phyloP scores from a whole-genome alignment of 1,140 invertebrate species.

The Drosophila gunungcola region DNA sequence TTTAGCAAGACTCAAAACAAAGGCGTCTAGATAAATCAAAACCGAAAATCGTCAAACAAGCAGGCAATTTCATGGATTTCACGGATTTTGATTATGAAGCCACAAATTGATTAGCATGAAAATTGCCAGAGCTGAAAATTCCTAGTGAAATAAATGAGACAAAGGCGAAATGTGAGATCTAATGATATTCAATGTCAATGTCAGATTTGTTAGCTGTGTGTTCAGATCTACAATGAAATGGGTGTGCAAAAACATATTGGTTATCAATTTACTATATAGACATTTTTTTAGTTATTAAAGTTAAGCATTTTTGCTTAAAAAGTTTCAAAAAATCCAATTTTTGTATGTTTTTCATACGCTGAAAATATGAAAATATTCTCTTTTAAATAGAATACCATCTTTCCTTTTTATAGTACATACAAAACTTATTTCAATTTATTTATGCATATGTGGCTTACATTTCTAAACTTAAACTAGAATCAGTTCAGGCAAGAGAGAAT shows the following conservation, averaged over 20 bases:
- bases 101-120: slow-evolving; percentile 55
- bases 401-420: slow-evolving; percentile 6
- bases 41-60: slow-evolving; percentile 20
- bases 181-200: slow-evolving; percentile 56
- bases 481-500: slow-evolving; percentile 58
- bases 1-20: slow-evolving; percentile 21
- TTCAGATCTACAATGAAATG: too few relatives aligned
- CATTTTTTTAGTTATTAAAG: too few relatives aligned
- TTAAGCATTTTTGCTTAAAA: not conserved
- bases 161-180: not conserved
- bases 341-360: too few relatives aligned
- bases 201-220: slow-evolving; percentile 8
- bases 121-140: slow-evolving; percentile 31
- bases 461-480: slow-evolving; percentile 66
- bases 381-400: not conserved
- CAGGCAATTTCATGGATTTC: slow-evolving; percentile 41
- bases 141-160: slow-evolving; percentile 7
- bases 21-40: slow-evolving; percentile 44
- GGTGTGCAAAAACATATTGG: not conserved
- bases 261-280: not conserved
- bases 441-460: slow-evolving; percentile 34
- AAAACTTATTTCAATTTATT: slow-evolving; percentile 51
- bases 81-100: slow-evolving; percentile 56
- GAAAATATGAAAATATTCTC: too few relatives aligned
- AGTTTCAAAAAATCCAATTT: not conserved